A percentile compares a stretch with the other conserved stretches of the same genome.
These are phyloP conservation scores for Drosophila pseudoobscura DNA, from an alignment of 1,140 invertebrate genomes.

Conservation along the genomic window DNA sequence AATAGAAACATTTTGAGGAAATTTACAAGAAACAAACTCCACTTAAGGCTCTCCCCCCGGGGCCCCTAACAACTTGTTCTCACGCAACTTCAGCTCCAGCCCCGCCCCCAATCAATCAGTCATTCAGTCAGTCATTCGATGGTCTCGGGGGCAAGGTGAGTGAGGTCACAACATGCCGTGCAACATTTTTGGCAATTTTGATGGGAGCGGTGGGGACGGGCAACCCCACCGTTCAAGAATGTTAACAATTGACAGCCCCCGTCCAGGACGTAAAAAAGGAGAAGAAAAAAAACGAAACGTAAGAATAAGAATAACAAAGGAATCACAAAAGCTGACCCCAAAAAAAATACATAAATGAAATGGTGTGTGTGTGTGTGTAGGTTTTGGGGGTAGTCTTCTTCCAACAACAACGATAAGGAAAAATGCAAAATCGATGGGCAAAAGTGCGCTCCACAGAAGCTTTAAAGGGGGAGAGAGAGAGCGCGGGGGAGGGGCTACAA, in stretches of 20 bases:
- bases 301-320: constrained; percentile 25
- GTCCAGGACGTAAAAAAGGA: constrained; percentile 21
- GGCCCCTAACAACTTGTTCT: constrained; percentile 32
- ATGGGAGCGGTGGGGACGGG: not conserved
- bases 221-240: constrained; percentile 8
- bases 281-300: constrained; percentile 38
- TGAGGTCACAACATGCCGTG: constrained; percentile 50
- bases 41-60: not conserved
- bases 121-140: constrained; percentile 55
- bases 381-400: not conserved
- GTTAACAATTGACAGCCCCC: constrained; percentile 55
- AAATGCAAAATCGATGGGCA: constrained; percentile 70
- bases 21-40: not conserved
- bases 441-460: constrained; percentile 19
- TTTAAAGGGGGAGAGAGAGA: constrained; percentile 38
- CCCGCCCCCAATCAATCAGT: constrained; percentile 61
- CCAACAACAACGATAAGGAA: constrained; percentile 10
- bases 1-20: constrained; percentile 36
- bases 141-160: not conserved
- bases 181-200: constrained; percentile 39
- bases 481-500: not conserved
- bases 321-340: constrained; percentile 34
- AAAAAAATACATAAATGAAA: constrained; percentile 13
- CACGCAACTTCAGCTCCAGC: constrained; percentile 23
- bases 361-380: not conserved